These are phyloP conservation scores for Ectobius pallidus DNA, from an alignment of 2,888 invertebrate genomes.

Conservation along the genomic window DNA sequence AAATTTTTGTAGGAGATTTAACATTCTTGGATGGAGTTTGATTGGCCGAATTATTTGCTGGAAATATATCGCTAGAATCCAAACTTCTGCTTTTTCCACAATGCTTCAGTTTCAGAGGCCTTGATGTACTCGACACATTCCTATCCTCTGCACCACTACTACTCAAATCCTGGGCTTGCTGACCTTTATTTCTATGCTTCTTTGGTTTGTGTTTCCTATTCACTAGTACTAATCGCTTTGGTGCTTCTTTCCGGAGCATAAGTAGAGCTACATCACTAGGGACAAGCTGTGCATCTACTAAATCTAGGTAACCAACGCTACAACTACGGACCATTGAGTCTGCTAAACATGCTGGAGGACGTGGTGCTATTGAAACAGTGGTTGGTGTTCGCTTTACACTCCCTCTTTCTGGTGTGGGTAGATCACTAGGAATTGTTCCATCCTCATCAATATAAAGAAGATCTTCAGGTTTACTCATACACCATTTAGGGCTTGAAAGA, in stretches of 20 bases:
- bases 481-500: constrained; percentile 36
- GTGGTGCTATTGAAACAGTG: constrained; percentile 61
- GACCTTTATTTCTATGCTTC: constrained; percentile 49
- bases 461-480: constrained; percentile 60
- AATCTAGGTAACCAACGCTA: constrained; percentile 86
- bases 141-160: not conserved
- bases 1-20: not conserved
- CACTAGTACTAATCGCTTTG: constrained; percentile 77
- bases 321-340: constrained; percentile 82
- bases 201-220: constrained; percentile 60
- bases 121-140: constrained; percentile 9
- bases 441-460: constrained; percentile 74
- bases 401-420: constrained; percentile 41
- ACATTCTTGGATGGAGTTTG: constrained; percentile 5
- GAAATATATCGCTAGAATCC: constrained; percentile 82
- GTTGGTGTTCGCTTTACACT: constrained; percentile 61
- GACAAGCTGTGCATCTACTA: constrained; percentile 76
- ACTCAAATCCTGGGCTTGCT: constrained; percentile 21
- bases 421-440: constrained; percentile 51
- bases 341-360: constrained; percentile 63
- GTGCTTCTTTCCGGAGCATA: constrained; percentile 75
- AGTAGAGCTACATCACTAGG: constrained; percentile 75
- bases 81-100: constrained; percentile 84
- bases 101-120: constrained; percentile 58
- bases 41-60: constrained; percentile 49